These are phyloP conservation scores for Trachelipus rathkii DNA, from an alignment of 1,140 invertebrate species.

Conservation along the genomic window DNA sequence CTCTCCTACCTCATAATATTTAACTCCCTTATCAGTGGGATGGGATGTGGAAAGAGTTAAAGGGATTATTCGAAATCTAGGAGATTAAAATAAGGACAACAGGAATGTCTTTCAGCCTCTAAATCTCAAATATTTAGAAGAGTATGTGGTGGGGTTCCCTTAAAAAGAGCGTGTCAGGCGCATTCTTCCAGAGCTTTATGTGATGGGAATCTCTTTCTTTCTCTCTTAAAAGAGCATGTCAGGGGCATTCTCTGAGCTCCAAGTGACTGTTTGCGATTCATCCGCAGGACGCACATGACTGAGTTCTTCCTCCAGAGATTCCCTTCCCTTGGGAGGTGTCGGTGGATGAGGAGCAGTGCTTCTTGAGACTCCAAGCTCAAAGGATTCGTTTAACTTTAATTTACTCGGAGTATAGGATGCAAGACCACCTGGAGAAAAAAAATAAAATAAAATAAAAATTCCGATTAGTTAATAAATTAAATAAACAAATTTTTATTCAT, in stretches of 20 bases:
- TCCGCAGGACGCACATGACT: not conserved
- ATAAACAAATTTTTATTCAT: no score
- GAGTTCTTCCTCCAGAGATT: not conserved
- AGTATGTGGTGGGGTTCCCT: no score
- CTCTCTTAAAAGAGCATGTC: conserved; percentile 17
- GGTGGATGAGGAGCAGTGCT: conserved; percentile 17
- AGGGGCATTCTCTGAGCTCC: not conserved
- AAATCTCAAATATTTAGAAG: no score
- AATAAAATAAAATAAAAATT: no score
- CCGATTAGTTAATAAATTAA: no score
- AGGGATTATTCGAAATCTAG: no score
- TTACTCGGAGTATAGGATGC: conserved; percentile 25
- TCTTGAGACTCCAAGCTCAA: conserved; percentile 25
- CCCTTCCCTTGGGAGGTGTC: conserved; percentile 18
- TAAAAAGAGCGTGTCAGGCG: no score
- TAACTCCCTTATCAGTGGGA: no score
- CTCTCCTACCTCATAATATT: no score
- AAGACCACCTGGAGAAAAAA: not conserved
- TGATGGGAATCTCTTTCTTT: not conserved
- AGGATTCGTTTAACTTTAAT: conserved; percentile 2
- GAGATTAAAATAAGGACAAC: no score
- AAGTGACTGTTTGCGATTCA: conserved; percentile 13
- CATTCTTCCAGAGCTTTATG: not conserved
- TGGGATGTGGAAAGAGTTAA: no score
- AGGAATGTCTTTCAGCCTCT: not conserved